A percentile compares a stretch with the other conserved stretches of the same genome.
These are phyloP conservation scores for Excalfactoria chinensis DNA, from an alignment of 2,113 vertebrate species.

Conservation along the genomic window DNA sequence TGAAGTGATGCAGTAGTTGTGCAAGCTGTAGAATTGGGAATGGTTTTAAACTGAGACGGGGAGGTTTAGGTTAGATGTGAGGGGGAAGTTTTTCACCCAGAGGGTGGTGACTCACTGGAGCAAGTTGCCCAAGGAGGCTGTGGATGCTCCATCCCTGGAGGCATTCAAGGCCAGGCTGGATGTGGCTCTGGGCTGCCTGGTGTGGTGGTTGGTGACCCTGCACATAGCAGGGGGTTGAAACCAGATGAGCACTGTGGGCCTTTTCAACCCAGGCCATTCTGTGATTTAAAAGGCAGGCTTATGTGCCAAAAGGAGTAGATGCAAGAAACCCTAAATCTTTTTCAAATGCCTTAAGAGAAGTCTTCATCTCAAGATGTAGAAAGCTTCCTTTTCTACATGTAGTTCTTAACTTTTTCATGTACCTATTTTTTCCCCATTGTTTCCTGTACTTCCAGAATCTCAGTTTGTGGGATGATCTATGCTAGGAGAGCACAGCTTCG, in stretches of 20 bases:
- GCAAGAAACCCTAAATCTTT: neutral
- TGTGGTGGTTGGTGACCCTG: too few species aligned
- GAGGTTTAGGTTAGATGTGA: too few species aligned
- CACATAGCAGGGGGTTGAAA: too few species aligned
- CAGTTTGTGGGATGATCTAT: neutral
- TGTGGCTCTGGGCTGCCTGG: too few species aligned
- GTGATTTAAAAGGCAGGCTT: neutral
- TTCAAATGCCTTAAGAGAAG: neutral
- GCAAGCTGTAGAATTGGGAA: neutral
- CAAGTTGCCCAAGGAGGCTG: too few species aligned
- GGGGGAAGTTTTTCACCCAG: too few species aligned
- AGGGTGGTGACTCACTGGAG: too few species aligned
- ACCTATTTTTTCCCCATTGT: neutral
- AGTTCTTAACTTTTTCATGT: neutral
- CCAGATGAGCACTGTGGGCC: too few species aligned
- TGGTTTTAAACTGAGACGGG: too few species aligned
- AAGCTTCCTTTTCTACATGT: neutral
- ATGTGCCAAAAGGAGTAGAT: accelerated
- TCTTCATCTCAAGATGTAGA: neutral
- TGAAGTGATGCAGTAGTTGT: neutral
- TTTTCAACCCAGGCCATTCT: too few species aligned
- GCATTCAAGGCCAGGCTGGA: too few species aligned
- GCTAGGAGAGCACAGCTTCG: neutral
- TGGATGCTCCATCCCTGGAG: too few species aligned
- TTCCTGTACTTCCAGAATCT: neutral